Conservation (phyloP, 2,888 invertebrate genomes). For the Hecatera dysodea region DNA sequence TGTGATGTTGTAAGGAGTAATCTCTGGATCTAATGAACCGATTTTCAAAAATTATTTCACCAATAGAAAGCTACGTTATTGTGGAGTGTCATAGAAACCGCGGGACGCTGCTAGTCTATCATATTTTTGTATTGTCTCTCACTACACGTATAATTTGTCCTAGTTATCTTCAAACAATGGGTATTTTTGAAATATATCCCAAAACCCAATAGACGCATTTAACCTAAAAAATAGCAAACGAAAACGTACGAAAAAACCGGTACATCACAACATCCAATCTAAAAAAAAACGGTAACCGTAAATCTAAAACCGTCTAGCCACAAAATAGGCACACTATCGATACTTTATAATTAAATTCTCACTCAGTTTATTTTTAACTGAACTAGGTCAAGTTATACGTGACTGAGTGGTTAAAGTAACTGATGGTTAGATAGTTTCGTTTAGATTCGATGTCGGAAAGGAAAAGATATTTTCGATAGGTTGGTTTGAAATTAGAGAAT, state of each 20-base stretch:
- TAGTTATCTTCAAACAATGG: no score
- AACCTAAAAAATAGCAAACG: no score
- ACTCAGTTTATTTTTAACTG: constrained; percentile 57
- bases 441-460: constrained; percentile 19
- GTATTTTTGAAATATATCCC: no score
- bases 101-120: no score
- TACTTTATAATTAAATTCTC: constrained; percentile 59
- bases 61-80: no score
- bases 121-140: no score
- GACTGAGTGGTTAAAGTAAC: constrained; percentile 48
- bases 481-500: neutral
- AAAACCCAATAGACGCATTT: no score
- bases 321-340: constrained; percentile 53
- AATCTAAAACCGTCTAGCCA: constrained; percentile 46
- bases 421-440: constrained; percentile 36
- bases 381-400: constrained; percentile 57
- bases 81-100: no score
- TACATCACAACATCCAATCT: constrained; percentile 35
- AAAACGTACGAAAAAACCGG: constrained; percentile 18
- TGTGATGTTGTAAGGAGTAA: no score
- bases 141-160: no score
- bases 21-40: no score
- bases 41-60: no score
- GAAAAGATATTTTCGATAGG: constrained; percentile 3
- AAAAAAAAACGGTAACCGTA: constrained; percentile 46